Conservation (phyloP, 1,140 invertebrate genomes). For the Drosophila burlai region DNA sequence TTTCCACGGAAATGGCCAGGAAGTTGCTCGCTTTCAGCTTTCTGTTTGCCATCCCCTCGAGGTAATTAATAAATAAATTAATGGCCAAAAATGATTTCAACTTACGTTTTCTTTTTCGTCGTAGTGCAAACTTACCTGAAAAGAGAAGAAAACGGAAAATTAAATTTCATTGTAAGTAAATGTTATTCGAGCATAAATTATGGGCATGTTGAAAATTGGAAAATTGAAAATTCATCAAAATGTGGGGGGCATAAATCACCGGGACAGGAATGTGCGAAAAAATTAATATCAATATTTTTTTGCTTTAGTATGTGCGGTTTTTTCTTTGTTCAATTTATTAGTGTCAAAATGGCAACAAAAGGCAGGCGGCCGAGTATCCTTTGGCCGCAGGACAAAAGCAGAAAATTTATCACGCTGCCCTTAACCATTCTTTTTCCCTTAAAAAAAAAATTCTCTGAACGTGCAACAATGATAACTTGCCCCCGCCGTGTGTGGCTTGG, state of each 20-base stretch:
- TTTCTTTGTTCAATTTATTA: slow-evolving; percentile 66
- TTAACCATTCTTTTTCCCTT: slow-evolving; percentile 3
- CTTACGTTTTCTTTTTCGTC: slow-evolving; percentile 84
- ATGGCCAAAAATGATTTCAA: slow-evolving; percentile 43
- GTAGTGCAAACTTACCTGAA: slow-evolving; percentile 79
- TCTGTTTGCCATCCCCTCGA: slow-evolving; percentile 11
- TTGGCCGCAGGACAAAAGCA: slow-evolving; percentile 18
- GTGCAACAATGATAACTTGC: slow-evolving; percentile 66
- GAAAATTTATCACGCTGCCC: slow-evolving; percentile 51
- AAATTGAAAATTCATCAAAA: slow-evolving; percentile 60
- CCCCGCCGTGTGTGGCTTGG: slow-evolving; percentile 35
- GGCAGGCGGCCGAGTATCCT: slow-evolving; percentile 17
- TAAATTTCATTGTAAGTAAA: slow-evolving; percentile 32
- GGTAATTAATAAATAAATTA: slow-evolving; percentile 64
- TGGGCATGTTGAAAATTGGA: slow-evolving; percentile 42
- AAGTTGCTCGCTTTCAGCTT: slow-evolving; percentile 25
- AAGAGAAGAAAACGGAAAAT: slow-evolving; percentile 38
- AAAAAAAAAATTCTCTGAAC: neutral
- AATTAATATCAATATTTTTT: slow-evolving; percentile 65
- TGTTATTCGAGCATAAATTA: slow-evolving; percentile 15
- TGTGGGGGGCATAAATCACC: slow-evolving; percentile 59
- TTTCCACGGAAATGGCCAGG: slow-evolving; percentile 57
- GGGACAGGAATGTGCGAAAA: slow-evolving; percentile 31
- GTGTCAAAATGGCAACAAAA: slow-evolving; percentile 58
- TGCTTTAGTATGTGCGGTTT: neutral